Percentiles rank a stretch among this genome's conserved stretches.
These are phyloP conservation scores for Tetrax tetrax DNA, from an alignment of 2,113 vertebrate species.

Conservation along the genomic window DNA sequence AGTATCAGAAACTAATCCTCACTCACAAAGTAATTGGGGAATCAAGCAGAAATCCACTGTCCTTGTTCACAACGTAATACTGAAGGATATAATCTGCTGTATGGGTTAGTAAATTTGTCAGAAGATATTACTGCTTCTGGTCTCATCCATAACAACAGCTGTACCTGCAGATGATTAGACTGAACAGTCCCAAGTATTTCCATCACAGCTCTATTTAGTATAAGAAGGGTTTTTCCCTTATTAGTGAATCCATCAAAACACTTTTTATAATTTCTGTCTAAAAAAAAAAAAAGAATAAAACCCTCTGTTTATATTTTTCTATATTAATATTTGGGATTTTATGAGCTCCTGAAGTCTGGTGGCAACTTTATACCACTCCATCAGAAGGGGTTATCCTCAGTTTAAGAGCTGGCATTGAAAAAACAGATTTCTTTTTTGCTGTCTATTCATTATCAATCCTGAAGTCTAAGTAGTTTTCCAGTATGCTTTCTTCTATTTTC, in stretches of 20 bases:
- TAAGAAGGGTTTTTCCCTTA: not conserved
- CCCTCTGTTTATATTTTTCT: accelerated
- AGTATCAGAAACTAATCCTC: not conserved
- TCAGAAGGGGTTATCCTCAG: not conserved
- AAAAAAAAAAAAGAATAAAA: not conserved
- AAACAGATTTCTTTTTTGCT: not conserved
- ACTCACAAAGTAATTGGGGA: not conserved
- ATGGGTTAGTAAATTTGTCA: not conserved
- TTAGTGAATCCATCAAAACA: not conserved
- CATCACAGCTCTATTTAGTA: not conserved
- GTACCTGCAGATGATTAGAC: not conserved
- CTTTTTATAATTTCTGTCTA: not conserved
- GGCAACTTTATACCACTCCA: not conserved
- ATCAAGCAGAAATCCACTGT: not conserved
- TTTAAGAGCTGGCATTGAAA: not conserved
- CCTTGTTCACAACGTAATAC: not conserved
- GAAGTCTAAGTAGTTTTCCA: not conserved
- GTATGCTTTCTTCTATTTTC: not conserved
- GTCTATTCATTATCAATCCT: not conserved
- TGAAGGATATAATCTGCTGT: not conserved
- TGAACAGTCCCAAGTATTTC: not conserved
- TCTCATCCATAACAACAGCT: not conserved
- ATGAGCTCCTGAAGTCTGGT: not conserved
- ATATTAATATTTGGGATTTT: not conserved
- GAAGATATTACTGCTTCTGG: not conserved